These are phyloP conservation scores for Zaprionus lachaisei DNA, from an alignment of 1,140 invertebrate genomes.

Conservation along the genomic window DNA sequence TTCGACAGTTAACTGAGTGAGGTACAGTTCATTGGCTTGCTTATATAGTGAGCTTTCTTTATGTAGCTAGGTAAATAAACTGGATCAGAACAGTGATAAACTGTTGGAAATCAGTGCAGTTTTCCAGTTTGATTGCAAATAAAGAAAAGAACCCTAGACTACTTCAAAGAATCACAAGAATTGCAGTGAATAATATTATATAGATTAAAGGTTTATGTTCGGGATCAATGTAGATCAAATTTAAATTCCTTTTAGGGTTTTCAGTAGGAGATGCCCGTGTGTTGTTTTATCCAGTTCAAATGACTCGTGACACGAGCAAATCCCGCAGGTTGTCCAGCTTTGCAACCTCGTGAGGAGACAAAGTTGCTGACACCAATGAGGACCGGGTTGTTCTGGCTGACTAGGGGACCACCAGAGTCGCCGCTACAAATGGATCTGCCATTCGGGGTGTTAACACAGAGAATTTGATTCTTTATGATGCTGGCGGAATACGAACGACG, in stretches of 20 bases:
- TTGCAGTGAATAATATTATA: not conserved
- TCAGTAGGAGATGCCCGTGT: slow-evolving; percentile 53
- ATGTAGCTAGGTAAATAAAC: not conserved
- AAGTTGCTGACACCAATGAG: slow-evolving; percentile 55
- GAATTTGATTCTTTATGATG: slow-evolving; percentile 20
- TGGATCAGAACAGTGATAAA: not conserved
- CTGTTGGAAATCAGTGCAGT: not conserved
- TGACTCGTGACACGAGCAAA: slow-evolving; percentile 52
- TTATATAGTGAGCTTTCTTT: slow-evolving; percentile 18
- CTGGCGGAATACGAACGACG: not conserved
- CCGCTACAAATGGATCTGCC: slow-evolving; percentile 55
- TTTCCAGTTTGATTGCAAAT: not conserved
- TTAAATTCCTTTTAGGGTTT: not conserved
- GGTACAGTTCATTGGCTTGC: no score
- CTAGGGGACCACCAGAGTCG: slow-evolving; percentile 58
- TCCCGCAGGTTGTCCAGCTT: slow-evolving; percentile 55
- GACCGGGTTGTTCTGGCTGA: slow-evolving; percentile 29
- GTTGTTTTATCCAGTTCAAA: slow-evolving; percentile 47
- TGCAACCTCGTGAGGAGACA: slow-evolving; percentile 47
- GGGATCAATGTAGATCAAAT: not conserved
- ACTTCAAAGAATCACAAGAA: not conserved
- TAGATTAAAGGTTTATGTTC: not conserved
- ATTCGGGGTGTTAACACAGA: slow-evolving; percentile 47
- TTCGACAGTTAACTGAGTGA: not conserved
- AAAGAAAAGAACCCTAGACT: not conserved